Evolutionary conservation across 2,113 vertebrate species (phyloP).

Genomic region (Apus apus): DNA sequence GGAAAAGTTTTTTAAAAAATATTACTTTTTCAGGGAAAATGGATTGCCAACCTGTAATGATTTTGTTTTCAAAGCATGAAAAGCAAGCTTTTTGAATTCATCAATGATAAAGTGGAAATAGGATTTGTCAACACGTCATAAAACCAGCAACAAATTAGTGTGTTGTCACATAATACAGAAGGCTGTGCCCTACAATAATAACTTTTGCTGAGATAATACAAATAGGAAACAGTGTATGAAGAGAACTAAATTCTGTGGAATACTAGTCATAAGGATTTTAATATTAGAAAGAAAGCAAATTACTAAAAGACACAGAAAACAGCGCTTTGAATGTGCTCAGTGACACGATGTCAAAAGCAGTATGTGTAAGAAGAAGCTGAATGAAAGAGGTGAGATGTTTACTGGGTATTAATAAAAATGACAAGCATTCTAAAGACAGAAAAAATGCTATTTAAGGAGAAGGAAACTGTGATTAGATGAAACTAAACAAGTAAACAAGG

Average conservation of each 20-base stretch:
- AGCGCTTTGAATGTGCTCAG: not conserved
- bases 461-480: slow-evolving; percentile 25
- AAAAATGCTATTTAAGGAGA: not conserved
- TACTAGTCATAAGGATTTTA: not conserved
- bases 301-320: not conserved
- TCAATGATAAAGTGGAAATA: slow-evolving; percentile 54
- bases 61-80: slow-evolving; percentile 63
- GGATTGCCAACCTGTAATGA: slow-evolving; percentile 10
- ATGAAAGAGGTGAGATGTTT: slow-evolving; percentile 1
- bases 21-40: not conserved
- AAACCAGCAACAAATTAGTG: slow-evolving; percentile 60
- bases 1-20: not conserved
- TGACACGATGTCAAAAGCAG: not conserved
- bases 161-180: slow-evolving; percentile 54
- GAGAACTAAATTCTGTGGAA: not conserved
- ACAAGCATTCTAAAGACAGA: not conserved
- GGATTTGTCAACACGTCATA: slow-evolving; percentile 62
- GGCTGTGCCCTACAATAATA: slow-evolving; percentile 34
- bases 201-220: slow-evolving; percentile 27
- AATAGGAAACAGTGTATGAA: slow-evolving; percentile 36
- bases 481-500: not conserved
- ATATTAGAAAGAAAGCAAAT: not conserved
- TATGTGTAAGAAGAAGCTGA: not conserved
- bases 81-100: slow-evolving; percentile 50
- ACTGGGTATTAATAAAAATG: slow-evolving; percentile 8